Conservation (phyloP, 1,140 invertebrate species). For the Formica exsecta region DNA sequence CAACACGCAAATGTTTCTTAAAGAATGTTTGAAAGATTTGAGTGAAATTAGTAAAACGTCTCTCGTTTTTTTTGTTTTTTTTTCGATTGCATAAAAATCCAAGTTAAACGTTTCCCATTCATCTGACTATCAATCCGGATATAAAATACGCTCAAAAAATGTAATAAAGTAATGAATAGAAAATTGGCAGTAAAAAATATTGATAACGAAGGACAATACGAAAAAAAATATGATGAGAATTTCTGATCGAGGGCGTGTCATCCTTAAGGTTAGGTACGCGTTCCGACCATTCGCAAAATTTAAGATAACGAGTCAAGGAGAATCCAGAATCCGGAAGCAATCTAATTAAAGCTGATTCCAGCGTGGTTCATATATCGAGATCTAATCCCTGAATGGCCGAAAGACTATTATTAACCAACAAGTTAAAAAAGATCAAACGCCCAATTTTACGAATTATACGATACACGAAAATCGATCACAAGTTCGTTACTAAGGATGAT, state of each 20-base stretch:
- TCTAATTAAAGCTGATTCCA: not conserved
- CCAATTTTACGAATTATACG: not conserved
- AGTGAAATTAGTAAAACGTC: not conserved
- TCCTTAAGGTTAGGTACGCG: constrained; percentile 4
- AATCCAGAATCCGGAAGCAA: not conserved
- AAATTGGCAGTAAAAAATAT: not conserved
- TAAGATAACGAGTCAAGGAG: not conserved
- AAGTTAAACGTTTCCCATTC: not conserved
- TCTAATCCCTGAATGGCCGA: not conserved
- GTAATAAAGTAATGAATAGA: not conserved
- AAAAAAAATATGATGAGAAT: not conserved
- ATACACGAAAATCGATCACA: not conserved
- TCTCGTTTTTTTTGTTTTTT: no score
- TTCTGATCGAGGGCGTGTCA: constrained; percentile 70
- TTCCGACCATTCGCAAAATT: not conserved
- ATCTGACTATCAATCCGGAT: not conserved
- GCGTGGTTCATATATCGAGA: not conserved
- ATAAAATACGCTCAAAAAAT: not conserved
- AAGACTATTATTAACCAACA: not conserved
- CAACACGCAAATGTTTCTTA: not conserved
- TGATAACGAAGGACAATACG: not conserved
- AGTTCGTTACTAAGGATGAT: not conserved
- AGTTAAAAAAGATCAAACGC: not conserved
- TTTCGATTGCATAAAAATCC: not conserved
- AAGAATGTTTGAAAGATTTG: not conserved